Evolutionary conservation across 2,888 invertebrate species (phyloP).

Genomic region (Siphlonurus alternatus): DNA sequence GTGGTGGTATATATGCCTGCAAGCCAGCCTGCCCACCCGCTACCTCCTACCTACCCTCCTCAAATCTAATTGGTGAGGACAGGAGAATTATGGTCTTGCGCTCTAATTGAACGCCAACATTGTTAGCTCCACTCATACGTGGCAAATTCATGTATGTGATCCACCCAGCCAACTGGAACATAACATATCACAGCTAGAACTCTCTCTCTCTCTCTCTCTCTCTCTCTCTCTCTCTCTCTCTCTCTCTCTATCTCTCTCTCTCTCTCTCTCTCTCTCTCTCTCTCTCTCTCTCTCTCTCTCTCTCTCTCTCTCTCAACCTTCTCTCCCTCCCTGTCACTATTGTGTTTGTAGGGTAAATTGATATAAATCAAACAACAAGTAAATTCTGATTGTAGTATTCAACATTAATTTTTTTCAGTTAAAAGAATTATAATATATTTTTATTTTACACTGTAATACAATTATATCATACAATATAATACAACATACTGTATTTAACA

Average conservation of each 20-base stretch:
- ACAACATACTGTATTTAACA: too few species aligned
- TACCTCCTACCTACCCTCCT: too few species aligned
- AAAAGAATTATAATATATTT: too few species aligned
- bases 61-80: neutral
- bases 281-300: neutral
- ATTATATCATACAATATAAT: too few species aligned
- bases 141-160: neutral
- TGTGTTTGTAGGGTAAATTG: too few species aligned
- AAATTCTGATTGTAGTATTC: too few species aligned
- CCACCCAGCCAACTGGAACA: neutral
- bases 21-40: too few species aligned
- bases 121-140: neutral
- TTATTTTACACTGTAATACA: too few species aligned
- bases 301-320: neutral
- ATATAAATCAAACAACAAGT: too few species aligned
- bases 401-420: too few species aligned
- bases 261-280: neutral
- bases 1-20: too few species aligned
- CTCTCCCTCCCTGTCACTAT: neutral
- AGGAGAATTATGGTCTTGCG: neutral
- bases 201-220: neutral
- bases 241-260: neutral
- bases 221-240: neutral
- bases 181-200: too few species aligned
- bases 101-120: neutral